These are phyloP conservation scores for Siniperca obscura DNA, from an alignment of 2,797 vertebrate species.

Conservation along the genomic window DNA sequence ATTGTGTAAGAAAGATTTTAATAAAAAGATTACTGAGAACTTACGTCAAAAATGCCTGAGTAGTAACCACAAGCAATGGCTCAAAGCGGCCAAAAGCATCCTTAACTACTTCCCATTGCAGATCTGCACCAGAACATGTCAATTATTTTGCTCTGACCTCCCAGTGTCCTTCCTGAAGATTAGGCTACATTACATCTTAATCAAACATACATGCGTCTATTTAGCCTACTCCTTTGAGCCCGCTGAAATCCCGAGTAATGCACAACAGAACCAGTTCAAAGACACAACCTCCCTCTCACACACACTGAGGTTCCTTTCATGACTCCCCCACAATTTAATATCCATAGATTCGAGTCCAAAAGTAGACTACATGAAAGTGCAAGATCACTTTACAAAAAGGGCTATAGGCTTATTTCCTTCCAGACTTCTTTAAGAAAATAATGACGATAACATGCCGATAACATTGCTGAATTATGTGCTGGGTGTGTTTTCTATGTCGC, in stretches of 20 bases:
- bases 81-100: neutral
- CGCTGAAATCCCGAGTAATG: slow-evolving; percentile 21
- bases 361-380: neutral
- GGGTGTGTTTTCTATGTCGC: neutral
- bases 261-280: slow-evolving; percentile 52
- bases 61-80: neutral
- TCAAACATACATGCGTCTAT: slow-evolving; percentile 51
- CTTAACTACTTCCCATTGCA: neutral
- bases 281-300: slow-evolving; percentile 8
- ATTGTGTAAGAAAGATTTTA: neutral
- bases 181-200: slow-evolving; percentile 31
- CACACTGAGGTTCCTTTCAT: neutral
- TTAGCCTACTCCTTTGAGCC: slow-evolving; percentile 18
- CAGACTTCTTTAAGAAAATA: neutral
- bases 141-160: slow-evolving; percentile 4
- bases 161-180: slow-evolving; percentile 8
- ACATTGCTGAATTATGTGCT: neutral
- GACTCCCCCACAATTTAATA: neutral
- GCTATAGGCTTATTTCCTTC: neutral
- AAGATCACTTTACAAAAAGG: neutral
- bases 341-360: neutral
- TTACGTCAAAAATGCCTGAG: slow-evolving; percentile 13
- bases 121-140: neutral
- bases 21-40: slow-evolving; percentile 7
- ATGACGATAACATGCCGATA: neutral